Evolutionary conservation across 2,797 vertebrate species (phyloP), one percentile per base, ranked within the genome.

Genomic region (Gymnothorax reevesii): DNA sequence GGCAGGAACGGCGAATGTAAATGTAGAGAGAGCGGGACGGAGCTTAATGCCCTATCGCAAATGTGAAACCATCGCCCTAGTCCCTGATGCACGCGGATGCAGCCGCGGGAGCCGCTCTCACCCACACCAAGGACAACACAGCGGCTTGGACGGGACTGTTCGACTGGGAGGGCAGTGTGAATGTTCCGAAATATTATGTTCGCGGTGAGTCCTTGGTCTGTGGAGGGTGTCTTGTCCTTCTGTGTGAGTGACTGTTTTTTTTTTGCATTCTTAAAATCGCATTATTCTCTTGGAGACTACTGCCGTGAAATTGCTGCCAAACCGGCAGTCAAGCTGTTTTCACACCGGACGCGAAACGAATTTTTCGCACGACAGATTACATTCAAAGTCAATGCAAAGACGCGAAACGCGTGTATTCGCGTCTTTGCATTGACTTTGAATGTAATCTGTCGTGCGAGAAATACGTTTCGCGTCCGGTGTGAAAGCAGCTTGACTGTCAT

Each of bases 151-250:
- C 20, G 57, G 69, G 57, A 57, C 75, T 64, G 77, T 73, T 64
- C 87, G 62, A 77, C 89, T 85, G 82, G 86, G 83, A 77, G 83
- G 83, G 89, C 90, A 88, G 90, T 83, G 89, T 90, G 90, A 87
- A 89, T 92, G 87, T 93, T 84, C 90, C 88, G 90, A 86, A 54
- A 75, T 54, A 79, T 54, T 54, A 95, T 94, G 94, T 92, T 92
- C 91, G 88, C 91, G 94, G 95, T 95, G 93, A 95, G 95, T 95
- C 91, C 87, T 86, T 89, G 79, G 89, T 90, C 89, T 89, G 88
- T 84, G 89, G 87, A 85, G 86, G 49, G 75, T 59, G 83, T 88
- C 88, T 86, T 52, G 42, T 79, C 75, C 75, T 83, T 55, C 54
- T 87, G 88, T 71, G 60, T 86, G 62, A 80, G 83, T 86, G 88